These are phyloP conservation scores for Agrypnus murinus DNA, from an alignment of 2,888 invertebrate species.

Conservation along the genomic window DNA sequence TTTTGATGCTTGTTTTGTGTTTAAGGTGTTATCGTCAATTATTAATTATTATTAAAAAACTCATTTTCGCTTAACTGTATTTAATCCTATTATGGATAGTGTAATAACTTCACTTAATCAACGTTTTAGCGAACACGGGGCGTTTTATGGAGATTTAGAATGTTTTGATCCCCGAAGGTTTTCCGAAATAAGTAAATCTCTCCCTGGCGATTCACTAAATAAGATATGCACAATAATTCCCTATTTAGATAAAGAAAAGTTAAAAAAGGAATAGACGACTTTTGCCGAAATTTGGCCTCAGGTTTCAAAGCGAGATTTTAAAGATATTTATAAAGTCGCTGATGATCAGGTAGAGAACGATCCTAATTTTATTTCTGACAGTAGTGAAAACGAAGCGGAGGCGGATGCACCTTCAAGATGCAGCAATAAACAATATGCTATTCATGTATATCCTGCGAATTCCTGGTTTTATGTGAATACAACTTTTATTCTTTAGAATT, in stretches of 20 bases:
- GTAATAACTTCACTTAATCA: neutral
- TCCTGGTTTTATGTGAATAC: neutral
- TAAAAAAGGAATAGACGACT: neutral
- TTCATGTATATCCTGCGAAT: conserved; percentile 6
- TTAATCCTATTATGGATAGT: neutral
- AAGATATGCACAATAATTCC: neutral
- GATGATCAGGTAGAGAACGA: too few species aligned
- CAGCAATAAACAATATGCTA: conserved; percentile 2
- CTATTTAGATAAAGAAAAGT: neutral
- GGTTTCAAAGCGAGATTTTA: neutral
- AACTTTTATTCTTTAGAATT: conserved; percentile 4
- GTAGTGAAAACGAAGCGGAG: neutral
- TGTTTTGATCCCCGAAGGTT: conserved; percentile 1
- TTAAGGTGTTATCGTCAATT: too few species aligned
- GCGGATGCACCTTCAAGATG: neutral
- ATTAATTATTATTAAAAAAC: too few species aligned
- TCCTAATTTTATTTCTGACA: too few species aligned
- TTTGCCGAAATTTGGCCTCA: neutral
- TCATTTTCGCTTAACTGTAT: conserved; percentile 12
- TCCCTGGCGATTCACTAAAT: neutral
- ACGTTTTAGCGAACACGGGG: neutral
- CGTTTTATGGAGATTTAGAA: conserved; percentile 5
- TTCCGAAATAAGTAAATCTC: conserved; percentile 10
- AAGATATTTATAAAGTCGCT: conserved; percentile 10
- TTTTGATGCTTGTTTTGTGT: too few species aligned